phyloP scores from a whole-genome alignment of 2,888 invertebrate genomes.

The Lasius fuliginosus region DNA sequence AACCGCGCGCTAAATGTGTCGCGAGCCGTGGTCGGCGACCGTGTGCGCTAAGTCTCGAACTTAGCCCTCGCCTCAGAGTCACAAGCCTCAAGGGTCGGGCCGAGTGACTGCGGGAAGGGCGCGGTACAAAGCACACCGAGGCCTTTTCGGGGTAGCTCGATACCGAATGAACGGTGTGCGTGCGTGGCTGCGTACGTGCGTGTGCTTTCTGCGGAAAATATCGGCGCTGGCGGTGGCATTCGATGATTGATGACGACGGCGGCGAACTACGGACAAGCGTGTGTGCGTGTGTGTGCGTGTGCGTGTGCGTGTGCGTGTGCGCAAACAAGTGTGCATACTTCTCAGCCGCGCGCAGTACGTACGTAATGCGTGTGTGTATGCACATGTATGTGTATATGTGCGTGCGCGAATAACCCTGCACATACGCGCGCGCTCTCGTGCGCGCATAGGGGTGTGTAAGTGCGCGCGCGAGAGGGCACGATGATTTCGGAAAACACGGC shows the following conservation, averaged over 20 bases:
- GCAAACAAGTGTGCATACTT: conserved; percentile 7
- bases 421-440: conserved; percentile 58
- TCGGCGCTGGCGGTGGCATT: conserved; percentile 84
- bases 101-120: conserved; percentile 48
- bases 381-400: conserved; percentile 38
- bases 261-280: conserved; percentile 71
- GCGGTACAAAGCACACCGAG: conserved; percentile 35
- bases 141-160: conserved; percentile 56
- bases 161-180: conserved; percentile 69
- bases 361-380: not conserved
- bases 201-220: conserved; percentile 83
- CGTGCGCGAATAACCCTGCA: conserved; percentile 8
- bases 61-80: conserved; percentile 46
- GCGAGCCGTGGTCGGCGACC: conserved; percentile 25
- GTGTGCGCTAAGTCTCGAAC: conserved; percentile 31
- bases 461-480: conserved; percentile 71
- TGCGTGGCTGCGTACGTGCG: conserved; percentile 76
- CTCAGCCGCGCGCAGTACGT: conserved; percentile 47
- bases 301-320: conserved; percentile 5
- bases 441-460: conserved; percentile 63
- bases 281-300: conserved; percentile 57
- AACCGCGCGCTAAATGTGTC: conserved; percentile 50
- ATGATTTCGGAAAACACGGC: conserved; percentile 83
- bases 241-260: conserved; percentile 85
- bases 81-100: conserved; percentile 27